Conservation (phyloP, 2,888 invertebrate species). For the Lamellibrachia columna region DNA sequence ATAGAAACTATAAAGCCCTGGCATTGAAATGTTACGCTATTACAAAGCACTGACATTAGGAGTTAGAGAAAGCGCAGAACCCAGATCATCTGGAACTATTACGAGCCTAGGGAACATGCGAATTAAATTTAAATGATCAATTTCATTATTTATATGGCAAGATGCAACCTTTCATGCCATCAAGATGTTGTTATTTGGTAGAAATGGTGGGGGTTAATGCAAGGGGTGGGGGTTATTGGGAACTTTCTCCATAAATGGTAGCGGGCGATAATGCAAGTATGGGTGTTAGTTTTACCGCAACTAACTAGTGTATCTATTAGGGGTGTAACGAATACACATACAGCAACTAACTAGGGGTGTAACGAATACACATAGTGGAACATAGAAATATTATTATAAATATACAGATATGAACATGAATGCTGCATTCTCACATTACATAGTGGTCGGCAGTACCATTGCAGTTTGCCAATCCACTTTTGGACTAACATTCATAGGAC, state of each 20-base stretch:
- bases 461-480: too few species aligned
- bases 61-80: background rate
- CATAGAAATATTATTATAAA: background rate
- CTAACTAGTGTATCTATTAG: background rate
- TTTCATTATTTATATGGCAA: background rate
- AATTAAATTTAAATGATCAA: background rate
- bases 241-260: background rate
- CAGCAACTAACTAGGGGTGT: background rate
- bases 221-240: background rate
- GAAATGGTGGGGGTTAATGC: background rate
- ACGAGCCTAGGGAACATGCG: background rate
- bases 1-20: too few species aligned
- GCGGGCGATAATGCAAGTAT: background rate
- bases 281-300: background rate
- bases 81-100: background rate
- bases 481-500: too few species aligned
- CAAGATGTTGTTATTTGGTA: background rate
- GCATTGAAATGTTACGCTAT: too few species aligned
- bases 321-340: background rate
- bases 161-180: background rate
- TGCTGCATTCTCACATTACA: background rate
- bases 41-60: background rate
- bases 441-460: too few species aligned
- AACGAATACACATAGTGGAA: background rate
- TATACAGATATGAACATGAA: background rate